phyloP scores from a whole-genome alignment of 2,797 vertebrate genomes.

The Coilia nasus region DNA sequence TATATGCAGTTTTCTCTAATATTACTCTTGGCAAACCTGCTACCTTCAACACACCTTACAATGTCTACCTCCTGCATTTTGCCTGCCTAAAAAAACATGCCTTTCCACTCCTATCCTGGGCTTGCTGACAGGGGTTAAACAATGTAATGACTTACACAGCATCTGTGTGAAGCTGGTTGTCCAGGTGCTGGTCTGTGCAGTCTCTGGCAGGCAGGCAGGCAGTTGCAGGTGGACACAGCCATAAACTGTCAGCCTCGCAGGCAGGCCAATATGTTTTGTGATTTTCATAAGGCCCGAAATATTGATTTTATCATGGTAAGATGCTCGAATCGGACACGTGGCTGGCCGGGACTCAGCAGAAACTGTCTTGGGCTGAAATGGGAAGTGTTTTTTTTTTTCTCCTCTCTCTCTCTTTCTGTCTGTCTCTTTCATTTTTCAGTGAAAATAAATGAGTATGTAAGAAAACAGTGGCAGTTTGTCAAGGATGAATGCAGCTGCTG shows the following conservation, averaged over 20 bases:
- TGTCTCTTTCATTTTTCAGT: not conserved
- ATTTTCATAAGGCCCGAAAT: slow-evolving; percentile 27
- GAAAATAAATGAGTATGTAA: not conserved
- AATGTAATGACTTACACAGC: not conserved
- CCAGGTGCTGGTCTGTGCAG: not conserved
- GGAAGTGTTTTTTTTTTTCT: not conserved
- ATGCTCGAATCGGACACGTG: not conserved
- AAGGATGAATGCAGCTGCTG: not conserved
- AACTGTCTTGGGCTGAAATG: not conserved
- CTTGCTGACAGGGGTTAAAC: not conserved
- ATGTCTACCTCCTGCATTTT: not conserved
- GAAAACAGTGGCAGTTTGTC: slow-evolving; percentile 1
- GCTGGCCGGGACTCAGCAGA: not conserved
- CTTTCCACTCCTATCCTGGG: not conserved
- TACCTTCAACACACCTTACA: not conserved
- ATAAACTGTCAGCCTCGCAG: slow-evolving; percentile 11
- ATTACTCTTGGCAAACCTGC: no score
- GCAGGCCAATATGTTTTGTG: slow-evolving; percentile 1
- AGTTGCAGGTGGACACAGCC: not conserved
- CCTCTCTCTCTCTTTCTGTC: not conserved
- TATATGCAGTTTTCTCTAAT: no score
- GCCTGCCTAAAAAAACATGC: not conserved
- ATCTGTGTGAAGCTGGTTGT: not conserved
- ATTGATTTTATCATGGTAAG: slow-evolving; percentile 32
- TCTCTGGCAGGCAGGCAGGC: not conserved